Base-by-base conservation (phyloP, 2,888 invertebrate species). In the Andrena marginata region DNA sequence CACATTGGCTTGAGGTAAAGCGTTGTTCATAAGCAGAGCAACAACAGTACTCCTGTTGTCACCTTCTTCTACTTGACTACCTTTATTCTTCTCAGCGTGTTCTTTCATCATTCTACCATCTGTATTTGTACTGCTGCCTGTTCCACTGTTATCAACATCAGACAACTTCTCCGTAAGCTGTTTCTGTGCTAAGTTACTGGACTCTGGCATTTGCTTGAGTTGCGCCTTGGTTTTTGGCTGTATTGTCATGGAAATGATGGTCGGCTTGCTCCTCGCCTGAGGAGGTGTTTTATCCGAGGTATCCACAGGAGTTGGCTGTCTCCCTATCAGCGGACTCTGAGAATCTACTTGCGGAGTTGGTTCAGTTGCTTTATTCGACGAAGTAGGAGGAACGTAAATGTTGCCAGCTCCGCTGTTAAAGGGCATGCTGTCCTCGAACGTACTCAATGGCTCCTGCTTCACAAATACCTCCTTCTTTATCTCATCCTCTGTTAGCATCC, bases 191-290 rank as follows among this genome's bases (percentile, higher is more conserved):
- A n/a, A 68, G 8, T 80, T 73, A 23, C 7, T 51, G 6, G 69
- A 62, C 7, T 90, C 92, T 0, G 91, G 90, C 89, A 91, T 88
- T 42, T 90, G 90, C 62, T 93, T 93, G 7, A 92, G 67, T 20
- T 93, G 93, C 0, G 91, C 90, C 51, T 92, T 93, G 0, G 91
- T 92, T 48, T 92, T 92, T 8, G 78, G 85, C 29, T 70, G 86
- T 13, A 20, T 33, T 5, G 68, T 54, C 65, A 35, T 71, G 0
- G 65, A 48, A 20, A 49, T 23, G 10, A 62, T 35, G 4, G 63
- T 2, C 2, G 74, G 23, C 48, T 65, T 71, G 5, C 54, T 75
- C 8, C 72, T 72, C 4, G 16, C 1, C 35, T 80, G 62, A 0
- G 42, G 29, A 35, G 48, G 65, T 33, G 10, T 26, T n/a, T 59